Base-by-base conservation (phyloP, 2,113 vertebrate genomes). In the Sylvilagus bachmani region DNA sequence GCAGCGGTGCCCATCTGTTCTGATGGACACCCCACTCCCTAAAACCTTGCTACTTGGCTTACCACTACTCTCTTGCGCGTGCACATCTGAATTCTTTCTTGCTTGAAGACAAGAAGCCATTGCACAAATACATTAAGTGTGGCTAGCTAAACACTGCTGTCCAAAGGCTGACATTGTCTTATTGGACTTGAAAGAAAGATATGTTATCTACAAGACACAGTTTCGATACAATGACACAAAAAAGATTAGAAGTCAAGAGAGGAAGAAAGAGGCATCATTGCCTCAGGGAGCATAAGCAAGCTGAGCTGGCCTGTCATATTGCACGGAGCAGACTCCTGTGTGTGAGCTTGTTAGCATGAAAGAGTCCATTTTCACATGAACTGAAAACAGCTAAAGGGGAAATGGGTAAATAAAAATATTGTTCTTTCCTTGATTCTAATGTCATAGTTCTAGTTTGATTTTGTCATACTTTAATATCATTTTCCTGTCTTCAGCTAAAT, bases 401-500 rank as follows among this genome's bases (percentile, higher is more conserved):
- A 86, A 51, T 61, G 17, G 61, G 82, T 70, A 69, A 22, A 36
- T 88, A 84, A 84, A 74, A 81, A 25, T 67, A 5, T 27, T 61
- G 61, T 78, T 78, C 86, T 78, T 14, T 75, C 38, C 29, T 55
- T 87, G 53, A 84, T 88, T 91, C 55, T 85, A 4, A 85, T 85
- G 24, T 94, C 55, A 53, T 24, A 61, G 27, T 73, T 85, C 44
- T 91, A 27, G 78, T 91, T 61, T 69, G 11, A 31, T 38, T 89
- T 91, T 92, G 79, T 84, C 14, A 44, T 83, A 61, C 61, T 81
- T 86, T 8, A 5, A 75, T 84, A 82, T n/a, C n/a, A 89, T 29
- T 58, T 79, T 85, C 27, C 62, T 24, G 2, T 55, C 71, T 89
- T 71, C 33, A 85, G 55, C 58, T 79, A 33, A 79, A 93, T 49